Conservation (phyloP, 2,888 invertebrate species). For the Microctonus brassicae region DNA sequence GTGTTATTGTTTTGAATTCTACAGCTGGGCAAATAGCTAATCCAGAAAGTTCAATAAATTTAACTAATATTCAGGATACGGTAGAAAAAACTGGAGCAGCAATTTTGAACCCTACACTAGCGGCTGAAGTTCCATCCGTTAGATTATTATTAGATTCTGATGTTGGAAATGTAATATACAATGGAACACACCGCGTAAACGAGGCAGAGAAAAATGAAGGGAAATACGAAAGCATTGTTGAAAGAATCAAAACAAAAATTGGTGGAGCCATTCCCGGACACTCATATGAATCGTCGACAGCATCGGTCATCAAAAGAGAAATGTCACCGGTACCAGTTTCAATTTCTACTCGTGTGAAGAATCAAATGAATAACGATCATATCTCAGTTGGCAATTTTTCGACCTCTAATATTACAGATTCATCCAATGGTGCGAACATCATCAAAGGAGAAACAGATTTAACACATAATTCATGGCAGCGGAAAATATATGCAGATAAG, state of each 20-base stretch:
- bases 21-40: neutral
- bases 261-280: neutral
- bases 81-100: neutral
- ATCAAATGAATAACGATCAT: constrained; percentile 1
- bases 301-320: constrained; percentile 12
- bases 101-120: neutral
- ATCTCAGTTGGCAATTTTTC: constrained; percentile 10
- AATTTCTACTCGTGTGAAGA: constrained; percentile 12
- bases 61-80: neutral
- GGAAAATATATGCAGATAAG: neutral
- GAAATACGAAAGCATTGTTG: neutral
- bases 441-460: constrained; percentile 5
- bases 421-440: neutral
- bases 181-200: neutral
- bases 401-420: constrained; percentile 23
- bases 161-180: neutral
- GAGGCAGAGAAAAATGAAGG: neutral
- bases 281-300: neutral
- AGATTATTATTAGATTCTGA: constrained; percentile 2
- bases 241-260: neutral
- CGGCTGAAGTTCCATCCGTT: neutral
- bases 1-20: neutral
- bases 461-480: neutral
- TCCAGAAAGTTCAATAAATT: neutral
- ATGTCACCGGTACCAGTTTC: constrained; percentile 16